Conservation (phyloP, 2,113 vertebrate species). For the Acrocephalus arundinaceus region DNA sequence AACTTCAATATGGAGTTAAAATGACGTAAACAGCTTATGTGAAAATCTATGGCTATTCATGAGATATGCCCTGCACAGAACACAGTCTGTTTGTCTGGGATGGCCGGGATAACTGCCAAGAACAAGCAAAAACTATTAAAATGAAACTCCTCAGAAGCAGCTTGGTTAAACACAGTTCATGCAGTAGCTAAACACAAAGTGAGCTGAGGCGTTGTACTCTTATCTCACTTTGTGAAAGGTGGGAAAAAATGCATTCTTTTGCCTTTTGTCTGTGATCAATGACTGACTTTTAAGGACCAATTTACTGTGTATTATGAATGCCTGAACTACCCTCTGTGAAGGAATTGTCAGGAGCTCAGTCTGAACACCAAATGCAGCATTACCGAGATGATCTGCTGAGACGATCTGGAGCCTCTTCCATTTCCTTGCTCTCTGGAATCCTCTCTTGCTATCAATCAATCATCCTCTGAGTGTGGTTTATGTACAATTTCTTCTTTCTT, state of each 20-base stretch:
- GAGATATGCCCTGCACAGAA: background rate
- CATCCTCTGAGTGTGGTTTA: background rate
- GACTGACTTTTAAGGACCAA: background rate
- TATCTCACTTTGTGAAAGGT: background rate
- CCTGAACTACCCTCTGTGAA: background rate
- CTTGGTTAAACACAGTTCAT: background rate
- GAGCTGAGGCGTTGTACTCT: background rate
- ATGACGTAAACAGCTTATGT: background rate
- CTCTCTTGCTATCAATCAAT: background rate
- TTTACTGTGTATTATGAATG: background rate
- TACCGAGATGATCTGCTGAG: background rate
- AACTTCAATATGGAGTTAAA: background rate
- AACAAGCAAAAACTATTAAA: background rate
- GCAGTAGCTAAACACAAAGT: background rate
- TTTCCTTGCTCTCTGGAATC: background rate
- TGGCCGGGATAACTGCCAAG: background rate
- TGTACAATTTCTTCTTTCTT: background rate
- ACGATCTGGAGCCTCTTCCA: background rate
- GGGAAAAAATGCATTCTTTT: background rate
- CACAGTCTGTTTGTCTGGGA: background rate
- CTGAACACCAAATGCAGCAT: background rate
- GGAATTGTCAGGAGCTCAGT: background rate
- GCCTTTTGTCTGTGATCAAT: background rate
- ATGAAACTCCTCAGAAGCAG: background rate
- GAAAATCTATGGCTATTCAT: background rate